Evolutionary conservation across 2,797 vertebrate genomes (phyloP).

Genomic region (Champsocephalus gunnari): DNA sequence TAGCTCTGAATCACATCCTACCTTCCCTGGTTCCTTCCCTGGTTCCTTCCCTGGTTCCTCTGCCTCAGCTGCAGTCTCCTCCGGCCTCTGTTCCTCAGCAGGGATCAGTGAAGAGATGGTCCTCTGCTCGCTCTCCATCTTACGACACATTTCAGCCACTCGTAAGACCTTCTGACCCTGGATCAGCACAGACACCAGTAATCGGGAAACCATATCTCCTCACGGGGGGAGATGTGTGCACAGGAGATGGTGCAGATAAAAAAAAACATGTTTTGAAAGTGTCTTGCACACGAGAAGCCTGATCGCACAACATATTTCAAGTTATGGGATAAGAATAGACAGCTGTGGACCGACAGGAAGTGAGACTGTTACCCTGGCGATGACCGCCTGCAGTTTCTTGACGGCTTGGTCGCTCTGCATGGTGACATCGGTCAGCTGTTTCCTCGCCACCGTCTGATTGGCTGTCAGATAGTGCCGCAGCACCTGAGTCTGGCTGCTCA

Average conservation of each 20-base stretch:
- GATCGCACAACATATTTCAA: too few species aligned
- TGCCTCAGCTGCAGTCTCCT: background rate
- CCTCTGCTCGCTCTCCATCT: constrained; percentile 26
- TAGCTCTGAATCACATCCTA: too few species aligned
- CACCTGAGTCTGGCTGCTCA: fast-evolving
- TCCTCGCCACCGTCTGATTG: background rate
- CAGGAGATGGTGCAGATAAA: too few species aligned
- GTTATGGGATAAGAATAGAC: background rate
- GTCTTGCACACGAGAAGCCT: too few species aligned
- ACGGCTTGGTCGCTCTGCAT: background rate
- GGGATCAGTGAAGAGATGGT: fast-evolving
- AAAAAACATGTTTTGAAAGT: too few species aligned
- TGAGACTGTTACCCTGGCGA: constrained; percentile 42
- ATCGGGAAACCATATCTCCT: too few species aligned
- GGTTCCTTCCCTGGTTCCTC: too few species aligned
- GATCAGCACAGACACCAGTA: background rate
- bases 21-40: too few species aligned
- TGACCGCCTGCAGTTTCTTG: constrained; percentile 28
- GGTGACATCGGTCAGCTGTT: constrained; percentile 36
- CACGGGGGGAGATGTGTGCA: too few species aligned
- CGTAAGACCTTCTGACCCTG: constrained; percentile 62
- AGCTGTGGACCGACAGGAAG: background rate
- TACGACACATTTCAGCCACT: constrained; percentile 18
- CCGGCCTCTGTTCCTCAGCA: background rate
- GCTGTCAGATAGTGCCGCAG: constrained; percentile 21